A percentile compares a stretch with the other conserved stretches of the same genome.
phyloP scores from a whole-genome alignment of 2,888 invertebrate species.

The Drosophila fungiperda region DNA sequence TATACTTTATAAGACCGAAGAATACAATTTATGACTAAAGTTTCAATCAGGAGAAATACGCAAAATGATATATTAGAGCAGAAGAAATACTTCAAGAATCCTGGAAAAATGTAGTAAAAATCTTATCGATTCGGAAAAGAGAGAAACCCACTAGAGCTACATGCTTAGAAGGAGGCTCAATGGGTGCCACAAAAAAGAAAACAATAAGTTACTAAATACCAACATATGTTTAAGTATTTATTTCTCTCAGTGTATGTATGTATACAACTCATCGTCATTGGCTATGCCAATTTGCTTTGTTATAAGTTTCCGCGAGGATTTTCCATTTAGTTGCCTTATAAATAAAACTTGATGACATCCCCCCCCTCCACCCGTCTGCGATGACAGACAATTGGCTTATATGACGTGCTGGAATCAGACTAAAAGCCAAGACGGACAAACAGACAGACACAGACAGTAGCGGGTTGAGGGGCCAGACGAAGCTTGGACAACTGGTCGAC shows the following conservation, averaged over 20 bases:
- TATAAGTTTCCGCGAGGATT: slow-evolving; percentile 86
- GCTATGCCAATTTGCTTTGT: slow-evolving; percentile 70
- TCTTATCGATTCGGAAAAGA: too few species aligned
- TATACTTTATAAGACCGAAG: neutral
- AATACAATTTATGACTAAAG: too few species aligned
- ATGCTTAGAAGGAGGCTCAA: too few species aligned
- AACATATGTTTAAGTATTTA: too few species aligned
- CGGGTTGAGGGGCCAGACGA: slow-evolving; percentile 14
- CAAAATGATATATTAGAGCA: too few species aligned
- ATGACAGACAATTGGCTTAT: slow-evolving; percentile 77
- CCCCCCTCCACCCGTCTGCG: slow-evolving; percentile 45
- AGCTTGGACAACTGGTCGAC: slow-evolving; percentile 51
- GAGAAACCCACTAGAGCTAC: too few species aligned
- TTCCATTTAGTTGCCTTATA: slow-evolving; percentile 94
- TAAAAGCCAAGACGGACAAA: slow-evolving; percentile 4
- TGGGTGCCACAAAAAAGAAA: too few species aligned
- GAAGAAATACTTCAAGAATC: too few species aligned
- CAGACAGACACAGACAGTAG: neutral
- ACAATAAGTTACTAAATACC: too few species aligned
- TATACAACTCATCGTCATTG: neutral
- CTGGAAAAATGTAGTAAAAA: too few species aligned
- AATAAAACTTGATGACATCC: slow-evolving; percentile 92
- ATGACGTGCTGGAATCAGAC: slow-evolving; percentile 36
- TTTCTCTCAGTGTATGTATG: slow-evolving; percentile 7
- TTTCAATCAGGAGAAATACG: too few species aligned